Percentiles rank a stretch among this genome's conserved stretches.
These are phyloP conservation scores for Cherax quadricarinatus DNA, from an alignment of 1,140 invertebrate genomes.

Conservation along the genomic window DNA sequence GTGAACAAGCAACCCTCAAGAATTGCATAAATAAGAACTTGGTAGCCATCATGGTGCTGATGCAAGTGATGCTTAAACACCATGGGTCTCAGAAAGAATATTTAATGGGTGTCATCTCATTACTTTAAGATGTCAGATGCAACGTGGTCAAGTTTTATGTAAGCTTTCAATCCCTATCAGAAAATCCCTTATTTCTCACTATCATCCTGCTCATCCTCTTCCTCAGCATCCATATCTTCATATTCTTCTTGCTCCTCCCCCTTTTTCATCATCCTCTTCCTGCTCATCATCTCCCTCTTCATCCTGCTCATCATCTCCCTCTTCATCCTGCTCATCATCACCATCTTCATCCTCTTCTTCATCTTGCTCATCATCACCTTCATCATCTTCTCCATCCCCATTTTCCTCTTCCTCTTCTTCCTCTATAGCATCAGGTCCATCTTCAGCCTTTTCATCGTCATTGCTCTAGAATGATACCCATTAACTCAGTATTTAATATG, in stretches of 20 bases:
- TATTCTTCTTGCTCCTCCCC: background rate
- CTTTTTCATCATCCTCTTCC: background rate
- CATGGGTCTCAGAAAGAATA: background rate
- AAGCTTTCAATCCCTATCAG: background rate
- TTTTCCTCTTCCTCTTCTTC: conserved; percentile 13
- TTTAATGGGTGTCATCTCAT: background rate
- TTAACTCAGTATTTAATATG: no score
- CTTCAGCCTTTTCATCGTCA: conserved; percentile 26
- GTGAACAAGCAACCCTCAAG: background rate
- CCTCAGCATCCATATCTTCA: conserved; percentile 5
- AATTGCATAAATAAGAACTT: background rate
- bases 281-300: conserved; percentile 17
- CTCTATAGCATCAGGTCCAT: background rate
- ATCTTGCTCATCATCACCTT: background rate
- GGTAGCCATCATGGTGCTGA: background rate
- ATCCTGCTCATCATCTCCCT: conserved; percentile 21
- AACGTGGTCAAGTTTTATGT: background rate
- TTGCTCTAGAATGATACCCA: background rate
- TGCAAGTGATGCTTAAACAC: background rate
- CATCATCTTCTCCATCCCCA: background rate
- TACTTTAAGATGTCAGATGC: background rate
- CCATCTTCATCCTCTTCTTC: conserved; percentile 5
- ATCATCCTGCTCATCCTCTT: conserved; percentile 2
- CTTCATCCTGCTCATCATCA: conserved; percentile 13
- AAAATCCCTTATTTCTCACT: background rate